Conservation (phyloP, 2,113 vertebrate genomes). For the Phylloscopus trochiloides region DNA sequence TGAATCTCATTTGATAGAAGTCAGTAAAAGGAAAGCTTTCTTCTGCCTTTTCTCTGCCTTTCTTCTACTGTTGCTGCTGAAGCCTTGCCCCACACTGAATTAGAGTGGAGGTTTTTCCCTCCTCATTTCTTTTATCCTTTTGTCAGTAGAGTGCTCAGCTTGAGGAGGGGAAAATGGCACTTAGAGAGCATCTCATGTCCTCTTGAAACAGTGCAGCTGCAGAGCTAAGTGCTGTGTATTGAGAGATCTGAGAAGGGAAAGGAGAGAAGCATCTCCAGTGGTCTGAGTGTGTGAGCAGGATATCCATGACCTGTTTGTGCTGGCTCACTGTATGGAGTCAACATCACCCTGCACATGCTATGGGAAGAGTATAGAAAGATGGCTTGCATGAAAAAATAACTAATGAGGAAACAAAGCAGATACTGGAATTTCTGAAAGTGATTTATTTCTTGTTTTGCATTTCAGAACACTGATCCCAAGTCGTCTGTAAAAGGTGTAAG, state of each 20-base stretch:
- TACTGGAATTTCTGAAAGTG: not conserved
- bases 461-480: slow-evolving; percentile 80
- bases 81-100: not conserved
- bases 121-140: not conserved
- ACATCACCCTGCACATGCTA: not conserved
- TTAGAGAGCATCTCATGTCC: not conserved
- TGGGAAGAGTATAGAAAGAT: not conserved
- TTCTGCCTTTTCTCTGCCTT: not conserved
- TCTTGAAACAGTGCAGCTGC: not conserved
- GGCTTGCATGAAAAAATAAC: not conserved
- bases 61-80: not conserved
- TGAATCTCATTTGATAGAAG: not conserved
- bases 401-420: not conserved
- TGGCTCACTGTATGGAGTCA: not conserved
- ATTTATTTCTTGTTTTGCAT: slow-evolving; percentile 3
- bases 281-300: not conserved
- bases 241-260: not conserved
- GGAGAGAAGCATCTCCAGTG: not conserved
- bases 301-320: not conserved
- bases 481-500: slow-evolving; percentile 87
- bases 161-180: not conserved
- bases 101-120: not conserved
- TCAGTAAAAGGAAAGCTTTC: not conserved
- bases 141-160: not conserved
- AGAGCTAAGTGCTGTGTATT: not conserved